Evolutionary conservation across 2,113 vertebrate genomes (phyloP).

Genomic region (Nerophis lumbriciformis): DNA sequence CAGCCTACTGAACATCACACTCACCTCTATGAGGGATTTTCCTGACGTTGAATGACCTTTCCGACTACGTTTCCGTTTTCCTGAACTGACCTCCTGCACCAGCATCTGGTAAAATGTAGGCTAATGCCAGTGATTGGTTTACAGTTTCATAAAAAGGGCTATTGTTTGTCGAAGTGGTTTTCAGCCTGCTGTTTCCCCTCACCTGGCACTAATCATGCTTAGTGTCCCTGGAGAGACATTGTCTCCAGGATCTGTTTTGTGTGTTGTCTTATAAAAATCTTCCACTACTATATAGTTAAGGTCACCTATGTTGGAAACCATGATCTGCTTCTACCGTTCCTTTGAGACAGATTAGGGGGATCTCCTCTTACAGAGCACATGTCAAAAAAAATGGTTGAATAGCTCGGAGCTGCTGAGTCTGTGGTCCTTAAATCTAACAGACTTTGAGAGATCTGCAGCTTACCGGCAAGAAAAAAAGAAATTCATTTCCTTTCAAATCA

Average conservation of each 20-base stretch:
- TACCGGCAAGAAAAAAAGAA: conserved; percentile 32
- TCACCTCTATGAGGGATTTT: conserved; percentile 13
- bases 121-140: conserved; percentile 61
- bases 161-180: conserved; percentile 58
- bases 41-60: conserved; percentile 19
- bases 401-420: conserved; percentile 19
- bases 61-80: conserved; percentile 11
- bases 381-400: conserved; percentile 26
- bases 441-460: conserved; percentile 34
- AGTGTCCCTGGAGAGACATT: conserved; percentile 35
- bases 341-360: conserved; percentile 20
- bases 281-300: conserved; percentile 15
- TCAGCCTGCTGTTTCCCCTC: conserved; percentile 30
- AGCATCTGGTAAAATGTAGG: conserved; percentile 62
- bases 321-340: conserved; percentile 39
- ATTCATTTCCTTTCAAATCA: background rate
- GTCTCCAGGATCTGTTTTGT: conserved; percentile 21
- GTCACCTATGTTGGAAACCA: conserved; percentile 10
- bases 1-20: conserved; percentile 19
- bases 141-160: conserved; percentile 58
- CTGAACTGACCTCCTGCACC: conserved; percentile 18
- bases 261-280: conserved; percentile 31
- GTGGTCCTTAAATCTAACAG: conserved; percentile 26
- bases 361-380: conserved; percentile 41
- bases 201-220: conserved; percentile 27